Percentiles rank a stretch among this genome's conserved stretches.
These are phyloP conservation scores for Sinhomidia bicolor DNA, from an alignment of 2,888 invertebrate genomes.

Conservation along the genomic window DNA sequence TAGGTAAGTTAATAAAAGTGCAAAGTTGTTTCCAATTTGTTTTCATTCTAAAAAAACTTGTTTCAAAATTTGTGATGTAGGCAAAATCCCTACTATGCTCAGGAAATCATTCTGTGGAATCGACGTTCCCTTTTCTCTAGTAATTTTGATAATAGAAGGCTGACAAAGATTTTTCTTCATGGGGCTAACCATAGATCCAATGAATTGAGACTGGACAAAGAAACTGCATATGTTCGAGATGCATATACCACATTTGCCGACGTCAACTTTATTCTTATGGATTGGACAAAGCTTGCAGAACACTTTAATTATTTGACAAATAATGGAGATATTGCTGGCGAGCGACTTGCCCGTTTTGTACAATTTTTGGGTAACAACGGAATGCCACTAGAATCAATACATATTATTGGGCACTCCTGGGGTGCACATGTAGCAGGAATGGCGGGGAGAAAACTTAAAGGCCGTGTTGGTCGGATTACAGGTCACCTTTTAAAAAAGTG, in stretches of 20 bases:
- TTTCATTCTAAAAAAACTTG: no score
- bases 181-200: constrained; percentile 75
- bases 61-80: constrained; percentile 45
- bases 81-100: constrained; percentile 74
- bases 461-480: constrained; percentile 74
- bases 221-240: constrained; percentile 75
- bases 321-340: constrained; percentile 71
- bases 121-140: constrained; percentile 67
- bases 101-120: constrained; percentile 74
- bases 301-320: constrained; percentile 70
- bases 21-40: not conserved
- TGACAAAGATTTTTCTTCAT: constrained; percentile 75
- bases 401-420: constrained; percentile 75
- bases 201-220: constrained; percentile 71
- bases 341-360: constrained; percentile 71
- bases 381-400: constrained; percentile 71
- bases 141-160: constrained; percentile 65
- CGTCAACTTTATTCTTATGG: constrained; percentile 76
- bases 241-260: constrained; percentile 75
- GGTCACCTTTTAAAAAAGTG: constrained; percentile 59
- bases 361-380: constrained; percentile 72
- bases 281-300: constrained; percentile 73
- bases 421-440: constrained; percentile 74
- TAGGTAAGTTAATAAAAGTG: constrained; percentile 58
- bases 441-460: constrained; percentile 69